Conservation (phyloP, 2,797 vertebrate genomes). For the Oreochromis grahami region DNA sequence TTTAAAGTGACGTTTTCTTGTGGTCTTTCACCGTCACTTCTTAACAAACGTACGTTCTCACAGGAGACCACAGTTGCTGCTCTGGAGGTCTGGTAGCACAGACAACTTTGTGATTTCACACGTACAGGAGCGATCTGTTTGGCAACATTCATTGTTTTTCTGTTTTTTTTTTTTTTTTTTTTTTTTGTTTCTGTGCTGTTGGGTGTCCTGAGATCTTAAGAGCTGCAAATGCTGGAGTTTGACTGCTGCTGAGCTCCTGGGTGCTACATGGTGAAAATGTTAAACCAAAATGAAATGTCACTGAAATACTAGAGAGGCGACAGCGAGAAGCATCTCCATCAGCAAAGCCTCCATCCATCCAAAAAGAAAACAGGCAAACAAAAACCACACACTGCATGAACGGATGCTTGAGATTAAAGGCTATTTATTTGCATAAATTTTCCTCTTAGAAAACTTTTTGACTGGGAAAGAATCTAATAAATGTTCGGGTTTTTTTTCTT, state of each 20-base stretch:
- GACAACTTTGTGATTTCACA: not conserved
- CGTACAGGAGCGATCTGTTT: not conserved
- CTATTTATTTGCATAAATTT: slow-evolving; percentile 58
- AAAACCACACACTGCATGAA: slow-evolving; percentile 33
- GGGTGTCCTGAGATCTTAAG: not conserved
- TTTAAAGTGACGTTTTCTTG: slow-evolving; percentile 13
- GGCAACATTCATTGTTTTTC: not conserved
- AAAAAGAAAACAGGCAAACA: not conserved
- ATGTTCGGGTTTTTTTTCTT: not conserved
- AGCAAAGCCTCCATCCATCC: not conserved
- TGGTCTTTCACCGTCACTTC: not conserved
- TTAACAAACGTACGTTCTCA: not conserved
- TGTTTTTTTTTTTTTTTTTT: too few relatives aligned
- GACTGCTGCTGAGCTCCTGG: not conserved
- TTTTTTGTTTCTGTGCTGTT: not conserved
- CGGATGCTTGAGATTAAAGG: slow-evolving; percentile 22
- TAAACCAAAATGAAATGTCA: slow-evolving; percentile 1
- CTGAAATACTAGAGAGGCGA: not conserved
- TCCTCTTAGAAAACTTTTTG: not conserved
- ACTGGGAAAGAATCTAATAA: slow-evolving; percentile 5
- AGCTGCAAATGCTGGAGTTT: not conserved
- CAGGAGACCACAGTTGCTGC: slow-evolving; percentile 17
- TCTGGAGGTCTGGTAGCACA: not conserved
- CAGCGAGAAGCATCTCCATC: not conserved
- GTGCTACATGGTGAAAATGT: slow-evolving; percentile 15